These are phyloP conservation scores for Mystacides longicornis DNA, from an alignment of 2,888 invertebrate genomes.

Conservation along the genomic window DNA sequence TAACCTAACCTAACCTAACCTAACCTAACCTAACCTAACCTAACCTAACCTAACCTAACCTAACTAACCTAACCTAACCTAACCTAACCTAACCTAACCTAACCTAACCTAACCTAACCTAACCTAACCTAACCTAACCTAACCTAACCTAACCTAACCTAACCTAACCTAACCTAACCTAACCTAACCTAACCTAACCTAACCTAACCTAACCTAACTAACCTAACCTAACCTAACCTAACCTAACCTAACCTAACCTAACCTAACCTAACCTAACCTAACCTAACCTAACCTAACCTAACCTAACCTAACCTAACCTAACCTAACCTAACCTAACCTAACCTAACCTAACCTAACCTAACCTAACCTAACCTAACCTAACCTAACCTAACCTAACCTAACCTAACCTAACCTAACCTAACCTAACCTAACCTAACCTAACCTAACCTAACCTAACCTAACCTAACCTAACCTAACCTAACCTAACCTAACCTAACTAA, in stretches of 20 bases:
- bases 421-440: constrained; percentile 22
- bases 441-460: constrained; percentile 23
- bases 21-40: constrained; percentile 6
- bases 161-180: constrained; percentile 19
- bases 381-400: constrained; percentile 5
- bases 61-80: constrained; percentile 12
- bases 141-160: constrained; percentile 15
- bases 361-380: constrained; percentile 25
- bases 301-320: constrained; percentile 19
- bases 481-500: constrained; percentile 9
- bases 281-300: constrained; percentile 6
- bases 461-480: constrained; percentile 17
- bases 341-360: constrained; percentile 25
- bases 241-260: constrained; percentile 12
- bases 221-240: constrained; percentile 7
- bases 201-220: constrained; percentile 11
- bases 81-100: constrained; percentile 17
- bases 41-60: constrained; percentile 6
- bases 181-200: constrained; percentile 23
- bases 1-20: constrained; percentile 6
- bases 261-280: constrained; percentile 6
- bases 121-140: constrained; percentile 5
- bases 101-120: constrained; percentile 6
- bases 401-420: constrained; percentile 21
- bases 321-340: constrained; percentile 27